Evolutionary conservation across 2,888 invertebrate genomes (phyloP).

Genomic region (Andrena bicolor): DNA sequence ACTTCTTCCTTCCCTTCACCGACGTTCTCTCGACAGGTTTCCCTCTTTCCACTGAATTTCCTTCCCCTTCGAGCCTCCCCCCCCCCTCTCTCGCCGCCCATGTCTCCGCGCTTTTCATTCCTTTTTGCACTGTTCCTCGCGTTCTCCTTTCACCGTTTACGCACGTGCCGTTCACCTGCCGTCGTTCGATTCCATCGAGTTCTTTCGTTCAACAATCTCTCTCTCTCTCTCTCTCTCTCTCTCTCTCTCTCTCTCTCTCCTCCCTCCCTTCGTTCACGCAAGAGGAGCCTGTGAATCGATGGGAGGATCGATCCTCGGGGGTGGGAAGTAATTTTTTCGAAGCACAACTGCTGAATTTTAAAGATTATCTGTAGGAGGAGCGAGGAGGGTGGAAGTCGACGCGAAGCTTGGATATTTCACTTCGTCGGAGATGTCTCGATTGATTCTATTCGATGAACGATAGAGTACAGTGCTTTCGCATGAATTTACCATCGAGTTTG

Average conservation of each 20-base stretch:
- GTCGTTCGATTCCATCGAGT: conserved; percentile 55
- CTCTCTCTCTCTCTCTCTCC: conserved; percentile 26
- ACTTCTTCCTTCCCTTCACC: neutral
- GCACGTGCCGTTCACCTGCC: conserved; percentile 68
- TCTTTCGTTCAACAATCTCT: conserved; percentile 52
- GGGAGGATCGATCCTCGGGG: too few species aligned
- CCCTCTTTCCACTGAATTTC: conserved; percentile 22
- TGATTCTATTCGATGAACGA: too few species aligned
- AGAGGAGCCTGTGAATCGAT: too few species aligned
- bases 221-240: conserved; percentile 20
- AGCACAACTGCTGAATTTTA: too few species aligned
- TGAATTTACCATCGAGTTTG: too few species aligned
- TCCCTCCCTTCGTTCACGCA: neutral
- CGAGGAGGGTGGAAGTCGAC: too few species aligned
- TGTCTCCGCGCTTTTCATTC: conserved; percentile 35
- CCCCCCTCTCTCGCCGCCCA: conserved; percentile 6
- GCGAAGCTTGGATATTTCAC: too few species aligned
- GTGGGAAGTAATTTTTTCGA: too few species aligned
- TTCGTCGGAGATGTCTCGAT: too few species aligned
- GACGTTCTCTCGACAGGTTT: conserved; percentile 16
- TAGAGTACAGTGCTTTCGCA: too few species aligned
- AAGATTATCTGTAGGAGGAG: too few species aligned
- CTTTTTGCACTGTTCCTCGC: conserved; percentile 52
- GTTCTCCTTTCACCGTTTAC: conserved; percentile 69
- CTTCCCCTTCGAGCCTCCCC: conserved; percentile 16